phyloP scores from a whole-genome alignment of 2,797 vertebrate species.

The Gallinago solitaria region DNA sequence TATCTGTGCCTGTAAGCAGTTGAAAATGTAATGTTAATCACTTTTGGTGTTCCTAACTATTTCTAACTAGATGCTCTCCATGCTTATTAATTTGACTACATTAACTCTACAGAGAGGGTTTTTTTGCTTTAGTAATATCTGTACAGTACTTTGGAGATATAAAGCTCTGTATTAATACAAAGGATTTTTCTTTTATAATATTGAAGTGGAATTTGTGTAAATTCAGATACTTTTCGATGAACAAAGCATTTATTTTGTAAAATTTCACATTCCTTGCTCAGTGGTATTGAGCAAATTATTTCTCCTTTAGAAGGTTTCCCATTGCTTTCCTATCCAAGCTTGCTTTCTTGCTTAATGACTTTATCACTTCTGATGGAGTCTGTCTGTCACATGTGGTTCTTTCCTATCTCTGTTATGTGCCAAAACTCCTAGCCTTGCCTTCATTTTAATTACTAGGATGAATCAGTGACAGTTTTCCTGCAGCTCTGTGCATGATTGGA shows the following conservation, averaged over 20 bases:
- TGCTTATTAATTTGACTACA: not conserved
- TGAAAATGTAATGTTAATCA: not conserved
- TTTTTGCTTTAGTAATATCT: not conserved
- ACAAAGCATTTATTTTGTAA: not conserved
- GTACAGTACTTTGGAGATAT: not conserved
- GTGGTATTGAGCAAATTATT: not conserved
- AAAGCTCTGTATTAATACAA: not conserved
- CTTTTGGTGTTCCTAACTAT: not conserved
- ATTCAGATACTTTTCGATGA: not conserved
- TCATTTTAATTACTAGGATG: not conserved
- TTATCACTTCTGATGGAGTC: not conserved
- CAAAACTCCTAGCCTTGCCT: not conserved
- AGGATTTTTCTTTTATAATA: not conserved
- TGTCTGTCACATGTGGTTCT: not conserved
- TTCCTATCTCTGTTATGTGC: not conserved
- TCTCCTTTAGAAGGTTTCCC: not conserved
- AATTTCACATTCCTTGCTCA: not conserved
- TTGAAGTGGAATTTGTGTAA: not conserved
- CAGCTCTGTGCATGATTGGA: not conserved
- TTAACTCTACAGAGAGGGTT: not conserved
- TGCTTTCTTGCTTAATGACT: not conserved
- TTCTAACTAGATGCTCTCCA: not conserved
- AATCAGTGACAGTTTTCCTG: conserved; percentile 40
- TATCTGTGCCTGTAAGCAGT: not conserved
- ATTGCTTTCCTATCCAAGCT: not conserved